A percentile compares a stretch with the other conserved stretches of the same genome.
Conservation (phyloP, 2,888 invertebrate genomes). For the Andricus quercusramuli region DNA sequence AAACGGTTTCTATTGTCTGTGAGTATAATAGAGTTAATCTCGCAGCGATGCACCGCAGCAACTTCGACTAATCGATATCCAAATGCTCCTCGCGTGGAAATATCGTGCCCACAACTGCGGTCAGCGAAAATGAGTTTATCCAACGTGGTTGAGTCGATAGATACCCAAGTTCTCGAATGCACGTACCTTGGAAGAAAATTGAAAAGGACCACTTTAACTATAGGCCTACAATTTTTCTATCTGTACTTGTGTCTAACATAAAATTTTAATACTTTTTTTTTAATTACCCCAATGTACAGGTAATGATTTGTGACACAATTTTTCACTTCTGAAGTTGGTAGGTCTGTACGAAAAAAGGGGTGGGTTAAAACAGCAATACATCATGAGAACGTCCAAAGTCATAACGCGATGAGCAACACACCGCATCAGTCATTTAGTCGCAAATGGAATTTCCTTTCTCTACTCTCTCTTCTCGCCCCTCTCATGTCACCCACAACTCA, state of each 20-base stretch:
- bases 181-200: conserved; percentile 23
- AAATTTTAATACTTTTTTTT: background rate
- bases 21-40: conserved; percentile 78
- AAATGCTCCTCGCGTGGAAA: conserved; percentile 70
- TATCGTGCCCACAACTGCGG: conserved; percentile 58
- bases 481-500: background rate
- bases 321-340: background rate
- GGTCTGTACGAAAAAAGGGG: background rate
- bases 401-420: conserved; percentile 67
- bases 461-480: background rate
- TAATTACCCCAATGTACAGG: background rate
- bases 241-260: too few species aligned
- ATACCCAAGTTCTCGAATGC: background rate
- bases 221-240: too few species aligned
- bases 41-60: conserved; percentile 75
- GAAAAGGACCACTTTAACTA: background rate
- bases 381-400: conserved; percentile 73
- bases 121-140: conserved; percentile 60
- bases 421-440: conserved; percentile 76
- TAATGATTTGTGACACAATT: background rate
- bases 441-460: conserved; percentile 71
- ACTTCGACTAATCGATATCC: conserved; percentile 71
- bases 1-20: conserved; percentile 78
- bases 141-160: conserved; percentile 25
- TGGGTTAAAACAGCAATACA: conserved; percentile 63